These are phyloP conservation scores for Babylonia areolata DNA, from an alignment of 1,140 invertebrate species.

Conservation along the genomic window DNA sequence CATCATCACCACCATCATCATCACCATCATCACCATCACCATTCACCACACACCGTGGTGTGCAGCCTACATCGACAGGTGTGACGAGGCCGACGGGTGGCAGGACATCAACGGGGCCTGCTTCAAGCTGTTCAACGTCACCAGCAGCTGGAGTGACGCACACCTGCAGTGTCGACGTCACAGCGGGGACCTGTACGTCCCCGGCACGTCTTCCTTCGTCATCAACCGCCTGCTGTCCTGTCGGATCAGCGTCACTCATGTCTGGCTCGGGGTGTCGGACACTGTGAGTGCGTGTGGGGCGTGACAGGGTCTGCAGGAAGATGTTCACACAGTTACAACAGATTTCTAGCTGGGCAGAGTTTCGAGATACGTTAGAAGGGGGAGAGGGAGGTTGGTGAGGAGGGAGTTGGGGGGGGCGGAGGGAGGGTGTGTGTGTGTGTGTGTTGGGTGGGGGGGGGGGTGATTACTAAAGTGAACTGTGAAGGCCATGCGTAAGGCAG, in stretches of 20 bases:
- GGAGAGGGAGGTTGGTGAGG: too few relatives aligned
- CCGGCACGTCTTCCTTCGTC: background rate
- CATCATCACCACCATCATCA: too few relatives aligned
- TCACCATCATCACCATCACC: background rate
- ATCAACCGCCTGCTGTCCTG: conserved; percentile 42
- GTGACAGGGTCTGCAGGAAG: too few relatives aligned
- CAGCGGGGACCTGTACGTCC: conserved; percentile 35
- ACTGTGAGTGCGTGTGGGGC: conserved; percentile 50
- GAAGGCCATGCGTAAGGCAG: too few relatives aligned
- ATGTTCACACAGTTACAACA: too few relatives aligned
- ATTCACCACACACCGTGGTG: background rate
- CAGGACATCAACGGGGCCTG: conserved; percentile 44
- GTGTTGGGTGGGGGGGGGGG: too few relatives aligned
- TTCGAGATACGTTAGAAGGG: too few relatives aligned
- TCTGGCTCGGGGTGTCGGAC: conserved; percentile 52
- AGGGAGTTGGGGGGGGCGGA: too few relatives aligned
- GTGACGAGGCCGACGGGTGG: conserved; percentile 51
- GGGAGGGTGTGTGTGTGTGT: too few relatives aligned
- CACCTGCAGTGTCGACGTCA: conserved; percentile 46
- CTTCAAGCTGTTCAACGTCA: conserved; percentile 48
- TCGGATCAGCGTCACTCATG: conserved; percentile 38
- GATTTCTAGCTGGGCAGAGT: too few relatives aligned
- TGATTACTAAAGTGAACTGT: too few relatives aligned
- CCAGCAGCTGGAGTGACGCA: conserved; percentile 49
- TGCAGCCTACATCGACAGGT: conserved; percentile 41